These are phyloP conservation scores for Diuraphis noxia DNA, from an alignment of 1,140 invertebrate species.

Conservation along the genomic window DNA sequence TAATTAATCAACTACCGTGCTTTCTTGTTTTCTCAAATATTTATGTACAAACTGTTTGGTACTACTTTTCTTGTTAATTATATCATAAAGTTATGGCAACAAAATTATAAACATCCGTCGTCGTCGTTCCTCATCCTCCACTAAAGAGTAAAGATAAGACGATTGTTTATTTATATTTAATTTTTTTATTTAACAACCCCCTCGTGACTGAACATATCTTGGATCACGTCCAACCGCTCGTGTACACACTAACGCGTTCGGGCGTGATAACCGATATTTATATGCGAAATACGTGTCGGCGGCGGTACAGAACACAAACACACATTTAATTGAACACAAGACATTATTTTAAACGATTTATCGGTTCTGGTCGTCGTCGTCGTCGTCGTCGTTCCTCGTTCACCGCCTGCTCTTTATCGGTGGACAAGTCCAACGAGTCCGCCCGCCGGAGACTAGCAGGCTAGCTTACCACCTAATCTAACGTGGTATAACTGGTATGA, in stretches of 20 bases:
- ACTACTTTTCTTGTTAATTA: neutral
- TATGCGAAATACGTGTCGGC: slow-evolving; percentile 37
- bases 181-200: neutral
- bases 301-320: neutral
- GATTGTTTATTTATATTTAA: neutral
- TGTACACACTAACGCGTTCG: neutral
- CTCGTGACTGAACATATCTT: neutral
- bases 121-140: neutral
- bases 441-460: neutral
- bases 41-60: neutral
- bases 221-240: neutral
- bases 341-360: slow-evolving; percentile 32
- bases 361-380: neutral
- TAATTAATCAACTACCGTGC: neutral
- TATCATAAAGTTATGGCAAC: neutral
- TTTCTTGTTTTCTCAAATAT: neutral
- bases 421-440: neutral
- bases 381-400: neutral
- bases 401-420: neutral
- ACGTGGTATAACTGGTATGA: too few species aligned
- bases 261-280: slow-evolving; percentile 42
- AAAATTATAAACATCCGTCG: neutral
- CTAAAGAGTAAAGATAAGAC: neutral
- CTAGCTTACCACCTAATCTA: neutral
- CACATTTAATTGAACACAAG: slow-evolving; percentile 27